phyloP scores from a whole-genome alignment of 2,797 vertebrate species.

The Thamnophis elegans region DNA sequence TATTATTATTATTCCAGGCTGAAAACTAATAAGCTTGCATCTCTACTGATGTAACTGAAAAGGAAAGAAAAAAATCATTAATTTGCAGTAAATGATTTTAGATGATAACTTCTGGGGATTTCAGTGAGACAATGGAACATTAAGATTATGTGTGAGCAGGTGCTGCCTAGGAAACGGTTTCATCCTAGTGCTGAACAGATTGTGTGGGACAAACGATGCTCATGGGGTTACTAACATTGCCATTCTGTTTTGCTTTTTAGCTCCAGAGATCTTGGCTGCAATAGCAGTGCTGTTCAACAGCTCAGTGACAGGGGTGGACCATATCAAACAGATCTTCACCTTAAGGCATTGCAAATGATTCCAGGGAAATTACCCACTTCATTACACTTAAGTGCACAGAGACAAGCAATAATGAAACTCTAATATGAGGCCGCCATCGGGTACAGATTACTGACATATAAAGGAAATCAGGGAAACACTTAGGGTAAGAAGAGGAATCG shows the following conservation, averaged over 20 bases:
- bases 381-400: slow-evolving; percentile 39
- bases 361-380: slow-evolving; percentile 46
- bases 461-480: neutral
- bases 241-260: slow-evolving; percentile 14
- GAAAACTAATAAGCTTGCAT: slow-evolving; percentile 15
- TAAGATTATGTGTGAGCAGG: slow-evolving; percentile 29
- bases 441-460: slow-evolving; percentile 33
- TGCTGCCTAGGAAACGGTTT: slow-evolving; percentile 32
- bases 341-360: slow-evolving; percentile 35
- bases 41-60: neutral
- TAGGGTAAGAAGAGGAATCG: accelerated
- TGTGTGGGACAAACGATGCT: slow-evolving; percentile 18
- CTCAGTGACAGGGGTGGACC: slow-evolving; percentile 26
- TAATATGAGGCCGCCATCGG: slow-evolving; percentile 29
- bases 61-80: neutral
- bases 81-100: slow-evolving; percentile 26
- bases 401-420: slow-evolving; percentile 36
- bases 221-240: slow-evolving; percentile 15
- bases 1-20: neutral
- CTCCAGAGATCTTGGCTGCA: slow-evolving; percentile 1
- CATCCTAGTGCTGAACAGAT: slow-evolving; percentile 26
- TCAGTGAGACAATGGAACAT: slow-evolving; percentile 16
- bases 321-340: slow-evolving; percentile 49
- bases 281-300: slow-evolving; percentile 25
- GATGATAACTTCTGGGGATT: neutral